phyloP scores from a whole-genome alignment of 2,113 vertebrate species.

The Siphamia tubifer region DNA sequence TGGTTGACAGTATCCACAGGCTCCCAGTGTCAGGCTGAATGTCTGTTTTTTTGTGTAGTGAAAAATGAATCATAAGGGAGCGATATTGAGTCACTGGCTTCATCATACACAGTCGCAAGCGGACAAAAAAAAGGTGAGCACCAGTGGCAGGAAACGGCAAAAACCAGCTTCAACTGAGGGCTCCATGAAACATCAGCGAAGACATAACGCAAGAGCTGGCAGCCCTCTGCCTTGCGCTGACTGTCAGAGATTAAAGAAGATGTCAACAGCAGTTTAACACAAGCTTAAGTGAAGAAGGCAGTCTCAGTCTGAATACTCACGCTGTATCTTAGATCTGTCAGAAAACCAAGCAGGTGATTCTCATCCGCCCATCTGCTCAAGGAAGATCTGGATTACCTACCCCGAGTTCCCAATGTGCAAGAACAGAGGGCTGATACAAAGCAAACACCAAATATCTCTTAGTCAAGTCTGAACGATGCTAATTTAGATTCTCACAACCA shows the following conservation, averaged over 20 bases:
- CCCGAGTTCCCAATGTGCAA: neutral
- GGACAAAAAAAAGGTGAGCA: slow-evolving; percentile 53
- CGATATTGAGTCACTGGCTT: slow-evolving; percentile 54
- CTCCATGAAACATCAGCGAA: slow-evolving; percentile 64
- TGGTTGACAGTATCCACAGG: slow-evolving; percentile 22
- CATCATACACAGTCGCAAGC: slow-evolving; percentile 45
- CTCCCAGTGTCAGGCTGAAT: slow-evolving; percentile 27
- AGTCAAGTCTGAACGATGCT: slow-evolving; percentile 41
- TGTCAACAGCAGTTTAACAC: slow-evolving; percentile 80
- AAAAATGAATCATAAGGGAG: slow-evolving; percentile 41
- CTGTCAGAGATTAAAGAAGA: slow-evolving; percentile 81
- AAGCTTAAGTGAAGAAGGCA: slow-evolving; percentile 67
- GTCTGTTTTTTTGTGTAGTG: slow-evolving; percentile 22
- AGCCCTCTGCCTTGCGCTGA: slow-evolving; percentile 46
- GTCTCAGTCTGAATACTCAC: slow-evolving; percentile 60
- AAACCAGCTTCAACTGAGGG: slow-evolving; percentile 34
- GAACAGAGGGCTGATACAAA: slow-evolving; percentile 36
- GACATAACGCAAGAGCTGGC: slow-evolving; percentile 54
- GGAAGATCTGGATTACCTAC: slow-evolving; percentile 42
- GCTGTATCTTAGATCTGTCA: slow-evolving; percentile 74
- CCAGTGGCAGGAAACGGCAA: slow-evolving; percentile 30
- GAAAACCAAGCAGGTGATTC: slow-evolving; percentile 73
- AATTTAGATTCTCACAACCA: slow-evolving; percentile 57
- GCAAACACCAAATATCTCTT: slow-evolving; percentile 33
- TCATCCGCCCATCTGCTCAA: slow-evolving; percentile 28